Base-by-base conservation (phyloP, 2,797 vertebrate species). In the Periparus ater region DNA sequence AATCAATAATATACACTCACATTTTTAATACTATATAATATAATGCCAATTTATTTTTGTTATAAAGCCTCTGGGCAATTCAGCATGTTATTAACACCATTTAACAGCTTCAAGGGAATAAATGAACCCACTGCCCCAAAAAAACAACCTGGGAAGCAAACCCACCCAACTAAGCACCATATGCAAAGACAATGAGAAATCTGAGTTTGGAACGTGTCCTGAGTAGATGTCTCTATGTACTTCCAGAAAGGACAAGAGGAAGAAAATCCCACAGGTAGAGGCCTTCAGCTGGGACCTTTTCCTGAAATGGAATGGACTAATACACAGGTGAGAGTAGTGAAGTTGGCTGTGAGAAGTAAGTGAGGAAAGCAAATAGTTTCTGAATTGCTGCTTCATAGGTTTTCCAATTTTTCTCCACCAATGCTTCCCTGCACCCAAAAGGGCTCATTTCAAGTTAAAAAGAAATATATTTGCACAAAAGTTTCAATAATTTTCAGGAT, bases 231-330 rank as follows among this genome's bases (percentile, higher is more conserved):
- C 95, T 92, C 92, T 96, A 96, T 96, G 95, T 96, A 90, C 79
- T 95, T 96, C 95, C 95, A 95, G 95, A 96, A 95, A 97, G 95
- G 95, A 89, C 95, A 97, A 96, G 95, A 96, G 95, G 95, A 96
- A 96, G 95, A 96, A 92, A 96, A 96, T 95, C 95, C 93, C 78
- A 96, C 95, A 96, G 96, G 96, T 95, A 96, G 91, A 96, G 95
- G 95, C 96, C 96, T 96, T 77, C 96, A 96, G 76, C 95, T 96
- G 96, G 95, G 95, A 97, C 95, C 92, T 94, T 94, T 96, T 95
- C 94, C 95, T 95, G 95, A 96, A 96, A 97, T 95, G 95, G 93
- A 96, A 96, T 96, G 96, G 96, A 96, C 95, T 96, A 96, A 94
- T 93, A 29, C 95, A 95, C 94, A 96, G 95, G 92, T 97, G 95